phyloP scores from a whole-genome alignment of 23 tunicate genomes.

The Styela clava region DNA sequence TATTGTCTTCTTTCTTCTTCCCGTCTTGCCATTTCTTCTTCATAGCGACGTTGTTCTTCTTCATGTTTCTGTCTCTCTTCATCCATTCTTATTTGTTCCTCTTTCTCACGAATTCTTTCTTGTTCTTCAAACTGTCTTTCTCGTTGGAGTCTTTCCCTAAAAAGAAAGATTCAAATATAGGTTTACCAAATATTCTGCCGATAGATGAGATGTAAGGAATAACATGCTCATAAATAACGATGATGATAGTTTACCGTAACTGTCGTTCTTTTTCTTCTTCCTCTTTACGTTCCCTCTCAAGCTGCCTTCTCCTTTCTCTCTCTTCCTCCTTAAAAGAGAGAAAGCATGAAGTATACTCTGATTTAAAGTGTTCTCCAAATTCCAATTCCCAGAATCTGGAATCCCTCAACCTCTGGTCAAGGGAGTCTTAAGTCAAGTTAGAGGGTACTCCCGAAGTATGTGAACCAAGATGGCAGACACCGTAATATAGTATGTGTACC shows the following conservation, averaged over 20 bases:
- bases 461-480: too few relatives aligned
- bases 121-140: slow-evolving; percentile 8
- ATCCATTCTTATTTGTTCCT: background rate
- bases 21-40: slow-evolving; percentile 1
- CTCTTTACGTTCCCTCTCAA: slow-evolving; percentile 11
- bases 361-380: too few relatives aligned
- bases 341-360: too few relatives aligned
- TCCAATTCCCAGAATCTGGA: too few relatives aligned
- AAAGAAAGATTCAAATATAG: background rate
- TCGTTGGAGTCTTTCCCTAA: slow-evolving; percentile 25
- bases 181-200: background rate
- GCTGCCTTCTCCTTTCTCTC: slow-evolving; percentile 24
- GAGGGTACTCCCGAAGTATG: too few relatives aligned
- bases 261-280: slow-evolving; percentile 34
- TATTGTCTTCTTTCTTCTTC: slow-evolving; percentile 35
- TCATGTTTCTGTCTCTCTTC: slow-evolving; percentile 31
- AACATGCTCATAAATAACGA: too few relatives aligned
- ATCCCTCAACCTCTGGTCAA: too few relatives aligned
- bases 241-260: slow-evolving; percentile 9
- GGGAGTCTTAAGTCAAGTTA: too few relatives aligned
- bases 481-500: too few relatives aligned
- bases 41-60: background rate
- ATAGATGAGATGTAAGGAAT: too few relatives aligned
- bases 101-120: background rate
- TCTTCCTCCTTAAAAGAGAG: slow-evolving; percentile 35